Evolutionary conservation across 2,888 invertebrate genomes (phyloP), one percentile per base, ranked within the genome.

Genomic region (Eucera pruinosa): DNA sequence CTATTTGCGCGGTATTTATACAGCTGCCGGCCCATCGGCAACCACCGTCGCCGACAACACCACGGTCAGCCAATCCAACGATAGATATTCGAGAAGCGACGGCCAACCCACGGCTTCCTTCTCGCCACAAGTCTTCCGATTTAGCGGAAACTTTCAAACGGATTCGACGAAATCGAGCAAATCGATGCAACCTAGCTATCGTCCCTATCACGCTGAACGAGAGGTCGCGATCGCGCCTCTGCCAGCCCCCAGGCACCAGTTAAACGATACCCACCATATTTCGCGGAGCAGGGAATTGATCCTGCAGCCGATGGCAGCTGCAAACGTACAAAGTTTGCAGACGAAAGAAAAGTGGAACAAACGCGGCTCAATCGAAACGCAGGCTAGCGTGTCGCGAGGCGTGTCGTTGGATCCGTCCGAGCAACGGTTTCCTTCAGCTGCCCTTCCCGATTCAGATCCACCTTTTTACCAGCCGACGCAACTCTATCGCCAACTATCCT

Each of bases 11-110:
- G 84, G 83, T 27, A 66, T 71, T 0, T 84, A 87, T 18, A 86
- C 86, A 0, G 86, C 82, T 50, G 81, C 83, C 30, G 77, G 72
- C 7, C 62, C 70, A 18, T 66, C 80, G 25, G 83, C 82, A 50
- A 89, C 88, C 62, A 76, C 82, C 4, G 82, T 86, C 2, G 88
- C 84, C 2, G 90, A 90, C 62, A 89, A 88, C 60, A 89, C 90
- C 6, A 79, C 89, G 4, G 85, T 80, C 0, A 90, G 87, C 76
- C 90, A 90, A 58, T 83, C 80, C 25, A 88, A 88, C 2, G 83
- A 84, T 2, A 75, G 15, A 25, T 54, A 62, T 18, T 13, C 11
- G 4, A 60, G 15, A 20, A 72, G 41, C 43, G 70, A 50, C 48
- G 7, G 70, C n/a, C n/a, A 80, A 70, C n/a, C 23, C 30, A 73